Conservation (phyloP, 2,113 vertebrate genomes). For the Sinosuthora webbiana region DNA sequence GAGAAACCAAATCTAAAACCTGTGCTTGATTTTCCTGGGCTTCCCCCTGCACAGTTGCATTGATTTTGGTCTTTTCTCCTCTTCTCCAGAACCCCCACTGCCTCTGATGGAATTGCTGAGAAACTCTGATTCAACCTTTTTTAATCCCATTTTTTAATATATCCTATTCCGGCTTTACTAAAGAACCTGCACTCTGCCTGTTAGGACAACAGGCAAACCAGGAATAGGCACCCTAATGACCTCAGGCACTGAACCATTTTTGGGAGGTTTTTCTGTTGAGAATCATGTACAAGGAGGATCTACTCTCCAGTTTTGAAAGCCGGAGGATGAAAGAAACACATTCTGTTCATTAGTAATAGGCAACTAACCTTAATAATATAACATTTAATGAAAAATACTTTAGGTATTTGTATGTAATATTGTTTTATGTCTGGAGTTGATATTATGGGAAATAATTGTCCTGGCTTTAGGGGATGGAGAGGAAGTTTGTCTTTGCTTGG, state of each 20-base stretch:
- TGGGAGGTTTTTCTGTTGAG: not conserved
- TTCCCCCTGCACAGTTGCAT: not conserved
- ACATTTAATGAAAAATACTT: conserved; percentile 22
- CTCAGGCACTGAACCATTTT: not conserved
- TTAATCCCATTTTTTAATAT: not conserved
- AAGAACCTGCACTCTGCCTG: not conserved
- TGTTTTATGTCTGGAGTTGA: not conserved
- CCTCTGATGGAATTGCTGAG: not conserved
- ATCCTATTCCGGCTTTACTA: not conserved
- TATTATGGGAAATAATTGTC: not conserved
- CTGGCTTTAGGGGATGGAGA: not conserved
- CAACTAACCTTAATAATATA: not conserved
- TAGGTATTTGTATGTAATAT: not conserved
- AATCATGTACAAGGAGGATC: not conserved
- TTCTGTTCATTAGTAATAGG: not conserved
- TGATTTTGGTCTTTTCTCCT: not conserved
- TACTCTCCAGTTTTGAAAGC: not conserved
- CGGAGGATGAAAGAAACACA: not conserved
- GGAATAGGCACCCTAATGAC: not conserved
- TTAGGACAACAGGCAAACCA: not conserved
- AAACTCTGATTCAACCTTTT: not conserved
- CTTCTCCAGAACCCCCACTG: not conserved
- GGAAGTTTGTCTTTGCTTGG: conserved; percentile 21
- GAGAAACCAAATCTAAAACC: not conserved
- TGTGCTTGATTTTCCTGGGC: not conserved